Evolutionary conservation across 2,113 vertebrate species (phyloP).

Genomic region (Thunnus maccoyii): DNA sequence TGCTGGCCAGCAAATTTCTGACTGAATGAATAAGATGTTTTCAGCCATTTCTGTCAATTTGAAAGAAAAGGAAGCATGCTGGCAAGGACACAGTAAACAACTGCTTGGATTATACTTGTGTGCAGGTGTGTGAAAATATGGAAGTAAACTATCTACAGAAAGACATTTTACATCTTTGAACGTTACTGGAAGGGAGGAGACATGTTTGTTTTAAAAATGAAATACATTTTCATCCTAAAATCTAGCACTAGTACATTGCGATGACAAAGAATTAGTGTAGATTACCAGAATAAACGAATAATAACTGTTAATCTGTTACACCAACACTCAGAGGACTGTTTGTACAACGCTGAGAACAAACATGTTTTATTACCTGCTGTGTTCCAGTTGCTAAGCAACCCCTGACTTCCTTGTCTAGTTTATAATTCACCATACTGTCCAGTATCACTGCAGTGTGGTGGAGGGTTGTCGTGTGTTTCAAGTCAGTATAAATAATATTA

Average conservation of each 20-base stretch:
- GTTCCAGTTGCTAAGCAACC: slow-evolving; percentile 68
- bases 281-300: background rate
- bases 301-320: background rate
- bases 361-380: slow-evolving; percentile 64
- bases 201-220: background rate
- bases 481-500: background rate
- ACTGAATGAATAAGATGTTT: background rate
- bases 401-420: slow-evolving; percentile 28
- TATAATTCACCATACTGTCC: slow-evolving; percentile 30
- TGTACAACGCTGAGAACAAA: slow-evolving; percentile 36
- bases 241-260: no score
- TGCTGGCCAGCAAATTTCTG: no score
- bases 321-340: slow-evolving; percentile 14
- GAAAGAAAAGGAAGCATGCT: background rate
- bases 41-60: background rate
- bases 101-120: background rate
- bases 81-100: background rate
- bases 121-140: no score
- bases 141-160: no score
- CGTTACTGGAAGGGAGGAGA: background rate
- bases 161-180: no score
- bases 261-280: background rate
- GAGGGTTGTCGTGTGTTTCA: background rate
- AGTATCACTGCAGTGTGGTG: background rate
- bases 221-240: background rate